phyloP scores from a whole-genome alignment of 2,888 invertebrate genomes.

The Cheilosia variabilis region DNA sequence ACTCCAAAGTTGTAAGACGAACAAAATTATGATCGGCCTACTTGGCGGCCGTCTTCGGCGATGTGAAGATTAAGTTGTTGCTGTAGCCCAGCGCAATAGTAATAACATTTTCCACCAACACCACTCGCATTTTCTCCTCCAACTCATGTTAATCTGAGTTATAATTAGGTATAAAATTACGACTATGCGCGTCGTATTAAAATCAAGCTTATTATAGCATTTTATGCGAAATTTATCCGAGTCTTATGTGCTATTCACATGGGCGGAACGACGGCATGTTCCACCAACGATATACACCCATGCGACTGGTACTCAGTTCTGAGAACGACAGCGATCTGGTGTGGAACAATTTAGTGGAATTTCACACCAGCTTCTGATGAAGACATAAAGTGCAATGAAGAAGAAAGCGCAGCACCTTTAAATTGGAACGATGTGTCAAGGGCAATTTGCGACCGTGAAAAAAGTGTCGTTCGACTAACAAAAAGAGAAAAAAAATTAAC shows the following conservation, averaged over 20 bases:
- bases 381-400: neutral
- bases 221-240: slow-evolving; percentile 12
- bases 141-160: neutral
- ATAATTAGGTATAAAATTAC: slow-evolving; percentile 11
- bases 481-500: no score
- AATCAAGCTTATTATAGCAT: slow-evolving; percentile 9
- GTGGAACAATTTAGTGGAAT: slow-evolving; percentile 10
- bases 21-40: slow-evolving; percentile 3
- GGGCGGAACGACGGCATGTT: slow-evolving; percentile 15
- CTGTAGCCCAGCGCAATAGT: neutral
- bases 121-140: neutral
- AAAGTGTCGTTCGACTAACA: no score
- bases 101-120: neutral
- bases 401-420: neutral
- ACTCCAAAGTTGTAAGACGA: neutral
- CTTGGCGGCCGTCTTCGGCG: neutral
- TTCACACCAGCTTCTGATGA: slow-evolving; percentile 18
- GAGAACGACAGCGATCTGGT: neutral
- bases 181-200: slow-evolving; percentile 6
- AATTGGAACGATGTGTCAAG: no score
- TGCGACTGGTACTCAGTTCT: neutral
- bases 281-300: neutral
- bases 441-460: no score
- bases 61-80: slow-evolving; percentile 2
- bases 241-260: slow-evolving; percentile 23